A percentile compares a stretch with the other conserved stretches of the same genome.
phyloP scores from a whole-genome alignment of 2,888 invertebrate species.

The Labia minor region DNA sequence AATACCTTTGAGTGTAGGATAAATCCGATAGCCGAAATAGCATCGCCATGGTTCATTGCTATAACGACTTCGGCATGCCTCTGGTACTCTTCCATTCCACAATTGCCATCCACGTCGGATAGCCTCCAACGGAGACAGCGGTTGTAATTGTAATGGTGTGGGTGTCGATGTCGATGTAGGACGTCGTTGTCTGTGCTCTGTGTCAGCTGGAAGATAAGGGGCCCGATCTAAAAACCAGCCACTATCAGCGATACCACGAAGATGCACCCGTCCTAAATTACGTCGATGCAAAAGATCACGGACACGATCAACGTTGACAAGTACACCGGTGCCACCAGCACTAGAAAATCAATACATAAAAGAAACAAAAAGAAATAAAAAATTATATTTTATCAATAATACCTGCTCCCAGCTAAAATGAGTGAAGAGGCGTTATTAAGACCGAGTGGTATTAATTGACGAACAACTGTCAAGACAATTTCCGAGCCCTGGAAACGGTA shows the following conservation, averaged over 20 bases:
- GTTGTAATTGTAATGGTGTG: slow-evolving; percentile 35
- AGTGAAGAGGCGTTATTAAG: slow-evolving; percentile 62
- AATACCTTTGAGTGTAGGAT: slow-evolving; percentile 68
- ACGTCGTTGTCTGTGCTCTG: slow-evolving; percentile 34
- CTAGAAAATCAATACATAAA: slow-evolving; percentile 44
- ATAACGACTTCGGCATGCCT: slow-evolving; percentile 59
- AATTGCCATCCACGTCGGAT: slow-evolving; percentile 64
- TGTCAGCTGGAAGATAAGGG: slow-evolving; percentile 41
- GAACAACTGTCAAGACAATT: slow-evolving; percentile 56
- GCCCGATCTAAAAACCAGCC: slow-evolving; percentile 90
- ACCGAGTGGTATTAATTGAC: slow-evolving; percentile 51
- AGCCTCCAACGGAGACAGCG: slow-evolving; percentile 50
- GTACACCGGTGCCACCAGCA: slow-evolving; percentile 88
- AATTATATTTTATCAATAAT: too few species aligned
- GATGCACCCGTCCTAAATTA: slow-evolving; percentile 44
- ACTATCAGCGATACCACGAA: slow-evolving; percentile 80
- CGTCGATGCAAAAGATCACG: slow-evolving; percentile 53
- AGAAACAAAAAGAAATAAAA: too few species aligned
- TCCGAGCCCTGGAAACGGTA: slow-evolving; percentile 82
- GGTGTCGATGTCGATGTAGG: slow-evolving; percentile 39
- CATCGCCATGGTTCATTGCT: slow-evolving; percentile 75
- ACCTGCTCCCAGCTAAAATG: slow-evolving; percentile 53
- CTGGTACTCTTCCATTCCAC: slow-evolving; percentile 72
- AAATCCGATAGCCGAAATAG: slow-evolving; percentile 81
- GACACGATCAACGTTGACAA: slow-evolving; percentile 78